Conservation (phyloP, 2,113 vertebrate genomes). For the Arothron firmamentum region DNA sequence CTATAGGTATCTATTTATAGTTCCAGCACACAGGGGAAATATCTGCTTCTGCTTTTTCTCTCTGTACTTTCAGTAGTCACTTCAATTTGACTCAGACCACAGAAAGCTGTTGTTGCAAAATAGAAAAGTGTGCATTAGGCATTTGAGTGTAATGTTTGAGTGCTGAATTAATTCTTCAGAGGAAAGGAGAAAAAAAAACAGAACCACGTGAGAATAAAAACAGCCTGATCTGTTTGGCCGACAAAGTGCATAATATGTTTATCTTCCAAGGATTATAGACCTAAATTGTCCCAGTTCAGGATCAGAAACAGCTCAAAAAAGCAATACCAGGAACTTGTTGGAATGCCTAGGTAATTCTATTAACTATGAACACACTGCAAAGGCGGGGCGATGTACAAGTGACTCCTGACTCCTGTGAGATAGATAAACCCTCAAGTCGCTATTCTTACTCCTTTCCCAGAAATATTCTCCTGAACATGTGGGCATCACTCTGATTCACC, state of each 20-base stretch:
- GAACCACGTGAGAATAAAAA: neutral
- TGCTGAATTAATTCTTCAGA: neutral
- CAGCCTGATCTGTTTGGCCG: neutral
- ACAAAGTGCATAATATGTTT: constrained; percentile 24
- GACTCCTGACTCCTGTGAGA: neutral
- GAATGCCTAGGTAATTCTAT: constrained; percentile 23
- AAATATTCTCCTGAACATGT: constrained; percentile 66
- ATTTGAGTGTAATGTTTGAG: neutral
- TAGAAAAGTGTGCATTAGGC: too few relatives aligned
- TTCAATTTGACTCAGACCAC: too few relatives aligned
- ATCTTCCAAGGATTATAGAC: neutral
- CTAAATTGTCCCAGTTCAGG: neutral
- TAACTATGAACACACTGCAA: constrained; percentile 25
- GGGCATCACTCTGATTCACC: constrained; percentile 59
- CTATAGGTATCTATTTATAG: too few relatives aligned
- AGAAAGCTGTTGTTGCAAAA: too few relatives aligned
- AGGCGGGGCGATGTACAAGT: neutral
- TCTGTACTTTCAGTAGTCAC: too few relatives aligned
- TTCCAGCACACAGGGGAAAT: too few relatives aligned
- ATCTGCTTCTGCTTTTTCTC: too few relatives aligned
- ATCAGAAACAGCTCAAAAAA: too few relatives aligned
- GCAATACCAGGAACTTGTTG: too few relatives aligned
- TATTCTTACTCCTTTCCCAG: neutral
- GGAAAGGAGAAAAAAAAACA: neutral
- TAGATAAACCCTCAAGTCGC: neutral